Evolutionary conservation across 1,140 invertebrate species (phyloP).

Genomic region (Orussus abietinus): DNA sequence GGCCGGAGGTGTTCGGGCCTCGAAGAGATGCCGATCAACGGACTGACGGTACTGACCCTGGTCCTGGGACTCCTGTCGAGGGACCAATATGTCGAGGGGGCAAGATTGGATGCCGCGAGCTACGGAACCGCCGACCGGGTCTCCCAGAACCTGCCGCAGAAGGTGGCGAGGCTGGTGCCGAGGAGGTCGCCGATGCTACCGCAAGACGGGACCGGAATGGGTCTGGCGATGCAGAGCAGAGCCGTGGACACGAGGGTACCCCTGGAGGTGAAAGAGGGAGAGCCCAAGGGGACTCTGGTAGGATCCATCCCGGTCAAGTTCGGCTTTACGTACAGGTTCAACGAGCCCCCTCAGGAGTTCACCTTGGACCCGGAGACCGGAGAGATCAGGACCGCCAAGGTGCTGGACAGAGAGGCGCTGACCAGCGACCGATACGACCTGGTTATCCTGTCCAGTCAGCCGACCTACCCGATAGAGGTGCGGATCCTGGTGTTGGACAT

Average conservation of each 20-base stretch:
- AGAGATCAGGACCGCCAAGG: slow-evolving; percentile 74
- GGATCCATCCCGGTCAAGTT: slow-evolving; percentile 81
- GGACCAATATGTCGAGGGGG: slow-evolving; percentile 30
- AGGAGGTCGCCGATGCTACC: slow-evolving; percentile 43
- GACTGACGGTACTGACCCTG: slow-evolving; percentile 36
- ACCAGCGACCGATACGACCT: slow-evolving; percentile 78
- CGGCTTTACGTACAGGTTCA: slow-evolving; percentile 87
- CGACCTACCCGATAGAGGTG: slow-evolving; percentile 90
- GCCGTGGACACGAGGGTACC: slow-evolving; percentile 81
- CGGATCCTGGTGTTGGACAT: slow-evolving; percentile 80
- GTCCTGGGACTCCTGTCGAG: slow-evolving; percentile 37
- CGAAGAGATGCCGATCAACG: slow-evolving; percentile 35
- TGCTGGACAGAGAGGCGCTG: slow-evolving; percentile 78
- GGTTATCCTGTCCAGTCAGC: slow-evolving; percentile 85
- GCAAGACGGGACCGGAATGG: slow-evolving; percentile 34
- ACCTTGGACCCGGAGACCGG: slow-evolving; percentile 74
- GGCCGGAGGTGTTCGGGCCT: slow-evolving; percentile 11
- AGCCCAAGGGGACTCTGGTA: slow-evolving; percentile 75
- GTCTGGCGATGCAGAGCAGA: slow-evolving; percentile 75
- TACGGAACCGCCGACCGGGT: slow-evolving; percentile 23
- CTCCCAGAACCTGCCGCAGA: slow-evolving; percentile 17
- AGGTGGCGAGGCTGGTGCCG: slow-evolving; percentile 47
- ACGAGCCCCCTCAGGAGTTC: slow-evolving; percentile 83
- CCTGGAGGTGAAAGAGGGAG: slow-evolving; percentile 78
- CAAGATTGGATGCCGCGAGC: slow-evolving; percentile 19